A percentile compares a stretch with the other conserved stretches of the same genome.
Evolutionary conservation across 2,113 vertebrate genomes (phyloP).

Genomic region (Amia ocellicauda): DNA sequence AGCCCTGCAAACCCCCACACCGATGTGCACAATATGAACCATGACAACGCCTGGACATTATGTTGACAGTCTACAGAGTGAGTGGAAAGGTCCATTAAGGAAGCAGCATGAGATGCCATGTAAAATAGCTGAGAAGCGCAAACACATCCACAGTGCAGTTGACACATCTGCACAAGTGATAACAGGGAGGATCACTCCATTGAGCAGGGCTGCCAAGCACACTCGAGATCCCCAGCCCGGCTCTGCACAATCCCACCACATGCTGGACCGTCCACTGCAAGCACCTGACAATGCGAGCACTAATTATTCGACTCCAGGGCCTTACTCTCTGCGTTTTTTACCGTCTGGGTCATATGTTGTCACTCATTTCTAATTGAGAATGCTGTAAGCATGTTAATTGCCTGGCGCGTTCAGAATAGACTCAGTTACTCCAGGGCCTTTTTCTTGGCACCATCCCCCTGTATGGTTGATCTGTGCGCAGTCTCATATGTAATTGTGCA

Average conservation of each 20-base stretch:
- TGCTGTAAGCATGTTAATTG: slow-evolving; percentile 4
- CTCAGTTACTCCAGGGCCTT: neutral
- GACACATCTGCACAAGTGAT: slow-evolving; percentile 9
- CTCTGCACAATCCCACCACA: neutral
- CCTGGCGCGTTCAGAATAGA: neutral
- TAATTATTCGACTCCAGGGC: slow-evolving; percentile 2
- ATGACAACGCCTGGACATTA: too few relatives aligned
- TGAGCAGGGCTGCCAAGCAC: neutral
- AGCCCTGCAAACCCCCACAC: too few relatives aligned
- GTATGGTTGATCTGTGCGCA: slow-evolving; percentile 2
- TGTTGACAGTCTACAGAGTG: neutral
- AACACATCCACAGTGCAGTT: neutral
- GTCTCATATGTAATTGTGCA: slow-evolving; percentile 1
- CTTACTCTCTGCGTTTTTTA: neutral
- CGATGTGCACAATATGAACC: too few relatives aligned
- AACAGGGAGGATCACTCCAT: neutral
- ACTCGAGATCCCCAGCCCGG: neutral
- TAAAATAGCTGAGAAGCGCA: neutral
- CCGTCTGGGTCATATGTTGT: slow-evolving; percentile 4
- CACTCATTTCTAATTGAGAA: neutral
- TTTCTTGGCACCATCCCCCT: neutral
- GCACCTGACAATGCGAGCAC: neutral
- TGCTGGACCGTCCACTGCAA: neutral
- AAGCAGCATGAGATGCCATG: neutral
- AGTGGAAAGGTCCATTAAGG: neutral